phyloP scores from a whole-genome alignment of 92 coral and sea anemone species.

The Parazoanthus swiftii region DNA sequence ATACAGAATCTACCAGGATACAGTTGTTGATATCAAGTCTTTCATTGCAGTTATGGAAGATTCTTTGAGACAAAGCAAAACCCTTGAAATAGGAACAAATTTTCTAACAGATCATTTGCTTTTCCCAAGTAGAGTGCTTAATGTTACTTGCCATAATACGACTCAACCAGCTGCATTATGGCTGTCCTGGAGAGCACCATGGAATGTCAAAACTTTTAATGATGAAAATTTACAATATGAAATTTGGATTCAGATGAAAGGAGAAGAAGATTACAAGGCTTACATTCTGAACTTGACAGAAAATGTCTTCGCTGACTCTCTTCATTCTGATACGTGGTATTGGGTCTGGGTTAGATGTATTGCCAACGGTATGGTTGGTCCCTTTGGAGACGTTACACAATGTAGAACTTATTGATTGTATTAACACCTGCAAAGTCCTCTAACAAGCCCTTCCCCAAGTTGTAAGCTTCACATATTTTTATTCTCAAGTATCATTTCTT shows the following conservation, averaged over 20 bases:
- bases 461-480: no score
- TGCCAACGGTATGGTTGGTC: conserved; percentile 54
- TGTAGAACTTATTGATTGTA: conserved; percentile 56
- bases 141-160: conserved; percentile 59
- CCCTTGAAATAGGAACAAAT: background rate
- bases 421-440: background rate
- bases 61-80: conserved; percentile 45
- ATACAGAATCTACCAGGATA: conserved; percentile 94
- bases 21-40: conserved; percentile 74
- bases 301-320: conserved; percentile 66
- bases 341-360: conserved; percentile 87
- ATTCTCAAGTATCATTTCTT: no score
- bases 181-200: conserved; percentile 82
- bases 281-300: conserved; percentile 67
- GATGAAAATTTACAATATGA: conserved; percentile 60
- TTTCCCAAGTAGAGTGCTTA: conserved; percentile 75
- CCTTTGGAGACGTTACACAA: conserved; percentile 67
- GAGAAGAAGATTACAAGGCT: conserved; percentile 68
- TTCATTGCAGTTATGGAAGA: conserved; percentile 54
- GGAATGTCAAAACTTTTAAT: conserved; percentile 60
- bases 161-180: conserved; percentile 52
- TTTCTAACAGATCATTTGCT: conserved; percentile 20
- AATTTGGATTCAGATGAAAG: conserved; percentile 87
- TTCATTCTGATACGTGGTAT: conserved; percentile 57
- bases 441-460: no score